These are phyloP conservation scores for Axea sp. DNA, from an alignment of 2,888 invertebrate species.

Conservation along the genomic window DNA sequence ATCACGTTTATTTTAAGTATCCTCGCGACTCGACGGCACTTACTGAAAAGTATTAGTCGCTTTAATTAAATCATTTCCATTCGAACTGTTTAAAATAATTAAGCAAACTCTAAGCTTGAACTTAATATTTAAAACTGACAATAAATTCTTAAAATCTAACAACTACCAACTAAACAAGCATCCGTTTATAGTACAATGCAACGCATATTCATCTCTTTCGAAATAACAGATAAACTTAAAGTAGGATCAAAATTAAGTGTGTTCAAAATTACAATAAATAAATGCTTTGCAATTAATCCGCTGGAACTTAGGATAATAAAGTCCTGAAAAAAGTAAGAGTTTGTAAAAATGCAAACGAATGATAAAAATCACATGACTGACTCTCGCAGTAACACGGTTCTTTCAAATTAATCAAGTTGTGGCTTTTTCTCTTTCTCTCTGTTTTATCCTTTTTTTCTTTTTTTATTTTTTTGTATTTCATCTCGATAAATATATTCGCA, in stretches of 20 bases:
- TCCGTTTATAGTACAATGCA: no score
- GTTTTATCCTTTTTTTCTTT: background rate
- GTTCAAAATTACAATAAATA: no score
- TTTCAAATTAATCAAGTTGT: slow-evolving; percentile 26
- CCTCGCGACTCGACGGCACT: slow-evolving; percentile 14
- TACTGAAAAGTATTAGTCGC: slow-evolving; percentile 26
- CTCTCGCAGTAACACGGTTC: slow-evolving; percentile 9
- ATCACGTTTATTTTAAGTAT: slow-evolving; percentile 11
- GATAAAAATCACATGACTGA: slow-evolving; percentile 21
- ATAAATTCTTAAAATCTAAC: no score
- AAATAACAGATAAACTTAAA: no score
- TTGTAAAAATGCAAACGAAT: slow-evolving; percentile 3
- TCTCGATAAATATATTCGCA: slow-evolving; percentile 41
- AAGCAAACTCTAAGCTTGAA: slow-evolving; percentile 20
- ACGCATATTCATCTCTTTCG: no score
- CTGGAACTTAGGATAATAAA: no score
- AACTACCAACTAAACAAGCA: no score
- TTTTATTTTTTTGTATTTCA: slow-evolving; percentile 14
- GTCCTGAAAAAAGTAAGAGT: no score
- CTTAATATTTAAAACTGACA: slow-evolving; percentile 21
- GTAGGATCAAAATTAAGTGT: no score
- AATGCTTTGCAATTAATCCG: no score
- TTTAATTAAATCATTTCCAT: slow-evolving; percentile 36
- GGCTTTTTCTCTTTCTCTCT: background rate
- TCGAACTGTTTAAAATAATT: slow-evolving; percentile 36